A percentile compares a stretch with the other conserved stretches of the same genome.
Conservation (phyloP, 2,888 invertebrate species). For the Pyrrhia umbra region DNA sequence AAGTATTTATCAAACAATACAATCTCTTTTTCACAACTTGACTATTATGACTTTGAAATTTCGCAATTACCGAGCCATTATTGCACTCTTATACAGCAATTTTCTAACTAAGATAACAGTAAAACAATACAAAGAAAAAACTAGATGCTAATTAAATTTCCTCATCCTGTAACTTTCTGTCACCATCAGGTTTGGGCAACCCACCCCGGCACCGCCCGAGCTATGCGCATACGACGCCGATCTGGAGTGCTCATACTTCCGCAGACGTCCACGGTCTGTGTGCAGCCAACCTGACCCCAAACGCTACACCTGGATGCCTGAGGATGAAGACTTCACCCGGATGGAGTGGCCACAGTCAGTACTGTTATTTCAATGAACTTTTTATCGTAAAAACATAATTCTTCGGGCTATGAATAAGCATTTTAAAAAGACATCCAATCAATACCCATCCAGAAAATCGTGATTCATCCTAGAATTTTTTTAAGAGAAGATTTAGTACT, state of each 20-base stretch:
- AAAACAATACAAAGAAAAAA: no score
- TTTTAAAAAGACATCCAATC: neutral
- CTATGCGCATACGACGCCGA: constrained; percentile 92
- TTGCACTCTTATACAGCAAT: no score
- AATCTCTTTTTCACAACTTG: no score
- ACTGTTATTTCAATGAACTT: constrained; percentile 33
- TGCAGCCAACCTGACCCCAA: constrained; percentile 93
- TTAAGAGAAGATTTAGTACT: no score
- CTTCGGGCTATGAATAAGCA: neutral
- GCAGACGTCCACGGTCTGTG: constrained; percentile 94
- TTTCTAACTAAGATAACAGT: no score
- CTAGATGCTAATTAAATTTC: no score
- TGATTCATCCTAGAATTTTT: no score
- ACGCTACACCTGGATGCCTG: constrained; percentile 94
- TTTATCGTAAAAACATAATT: neutral
- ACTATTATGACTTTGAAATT: no score
- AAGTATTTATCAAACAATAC: no score
- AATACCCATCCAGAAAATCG: no score
- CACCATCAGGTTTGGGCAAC: constrained; percentile 90
- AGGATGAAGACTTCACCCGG: constrained; percentile 93
- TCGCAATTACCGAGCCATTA: no score
- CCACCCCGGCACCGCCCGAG: constrained; percentile 90
- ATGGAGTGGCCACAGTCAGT: constrained; percentile 93
- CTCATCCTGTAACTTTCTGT: no score
- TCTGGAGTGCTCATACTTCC: constrained; percentile 95